phyloP scores from a whole-genome alignment of 1,140 invertebrate species.

The Parapsyche elsis region DNA sequence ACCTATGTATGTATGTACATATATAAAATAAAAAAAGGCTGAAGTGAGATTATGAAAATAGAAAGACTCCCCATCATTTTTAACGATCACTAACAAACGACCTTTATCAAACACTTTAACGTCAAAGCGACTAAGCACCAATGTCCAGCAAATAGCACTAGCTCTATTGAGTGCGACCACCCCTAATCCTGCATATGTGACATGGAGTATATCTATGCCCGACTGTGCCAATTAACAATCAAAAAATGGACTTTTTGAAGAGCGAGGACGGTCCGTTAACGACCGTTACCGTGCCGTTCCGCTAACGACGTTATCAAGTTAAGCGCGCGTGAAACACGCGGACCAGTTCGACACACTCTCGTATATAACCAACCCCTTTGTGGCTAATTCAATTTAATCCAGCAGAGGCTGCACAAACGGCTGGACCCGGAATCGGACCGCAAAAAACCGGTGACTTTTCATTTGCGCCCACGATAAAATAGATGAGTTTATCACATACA shows the following conservation, averaged over 20 bases:
- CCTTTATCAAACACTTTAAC: not conserved
- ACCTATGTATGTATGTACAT: too few relatives aligned
- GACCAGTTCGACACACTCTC: not conserved
- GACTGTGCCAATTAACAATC: too few relatives aligned
- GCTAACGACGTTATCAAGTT: slow-evolving; percentile 20
- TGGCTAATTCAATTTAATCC: slow-evolving; percentile 32
- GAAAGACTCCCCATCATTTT: too few relatives aligned
- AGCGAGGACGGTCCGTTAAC: not conserved
- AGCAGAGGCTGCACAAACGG: slow-evolving; percentile 6
- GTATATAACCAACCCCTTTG: not conserved
- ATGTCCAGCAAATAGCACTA: not conserved
- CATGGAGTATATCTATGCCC: too few relatives aligned
- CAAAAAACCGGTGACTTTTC: slow-evolving; percentile 33
- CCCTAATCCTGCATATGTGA: not conserved
- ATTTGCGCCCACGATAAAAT: slow-evolving; percentile 9
- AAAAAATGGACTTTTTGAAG: too few relatives aligned
- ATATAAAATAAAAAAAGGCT: too few relatives aligned
- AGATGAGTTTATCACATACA: not conserved
- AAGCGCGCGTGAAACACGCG: slow-evolving; percentile 25
- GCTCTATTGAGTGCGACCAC: not conserved
- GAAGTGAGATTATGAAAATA: too few relatives aligned
- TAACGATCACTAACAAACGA: too few relatives aligned
- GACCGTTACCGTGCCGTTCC: not conserved
- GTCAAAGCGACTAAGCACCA: not conserved
- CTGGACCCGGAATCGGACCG: not conserved